A percentile compares a stretch with the other conserved stretches of the same genome.
These are phyloP conservation scores for Erinaceus europaeus DNA, from an alignment of 2,113 vertebrate genomes.

Conservation along the genomic window DNA sequence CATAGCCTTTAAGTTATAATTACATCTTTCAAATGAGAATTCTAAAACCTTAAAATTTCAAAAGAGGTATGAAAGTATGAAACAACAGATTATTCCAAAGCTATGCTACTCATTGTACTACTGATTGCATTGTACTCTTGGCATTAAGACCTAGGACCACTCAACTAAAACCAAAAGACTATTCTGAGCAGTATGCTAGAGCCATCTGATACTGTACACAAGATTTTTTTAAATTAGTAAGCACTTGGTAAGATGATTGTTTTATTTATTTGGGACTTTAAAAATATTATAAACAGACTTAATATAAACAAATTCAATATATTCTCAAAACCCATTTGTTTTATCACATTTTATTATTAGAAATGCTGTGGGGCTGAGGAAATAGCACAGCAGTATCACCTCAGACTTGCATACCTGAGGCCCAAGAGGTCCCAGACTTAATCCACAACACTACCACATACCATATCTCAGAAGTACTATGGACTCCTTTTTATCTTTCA, in stretches of 20 bases:
- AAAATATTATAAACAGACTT: too few relatives aligned
- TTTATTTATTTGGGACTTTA: too few relatives aligned
- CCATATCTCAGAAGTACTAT: too few relatives aligned
- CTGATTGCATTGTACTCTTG: neutral
- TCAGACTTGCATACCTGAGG: too few relatives aligned
- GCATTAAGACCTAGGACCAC: neutral
- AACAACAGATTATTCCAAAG: neutral
- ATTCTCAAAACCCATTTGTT: neutral
- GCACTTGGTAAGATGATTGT: neutral
- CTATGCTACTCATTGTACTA: neutral
- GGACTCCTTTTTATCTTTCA: too few relatives aligned
- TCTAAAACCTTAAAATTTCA: constrained; percentile 8
- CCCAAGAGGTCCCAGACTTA: too few relatives aligned
- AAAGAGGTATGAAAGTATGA: neutral
- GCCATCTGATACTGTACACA: neutral
- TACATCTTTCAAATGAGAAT: neutral
- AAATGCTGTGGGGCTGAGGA: too few relatives aligned
- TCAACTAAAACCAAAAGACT: neutral
- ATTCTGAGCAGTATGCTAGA: rapidly evolving
- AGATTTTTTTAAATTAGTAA: neutral
- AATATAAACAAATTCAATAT: constrained; percentile 2
- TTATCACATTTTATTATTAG: neutral
- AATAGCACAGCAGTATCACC: too few relatives aligned
- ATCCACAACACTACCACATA: too few relatives aligned
- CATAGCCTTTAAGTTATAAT: neutral